Evolutionary conservation across 1,140 invertebrate genomes (phyloP).

Genomic region (Atta texana): DNA sequence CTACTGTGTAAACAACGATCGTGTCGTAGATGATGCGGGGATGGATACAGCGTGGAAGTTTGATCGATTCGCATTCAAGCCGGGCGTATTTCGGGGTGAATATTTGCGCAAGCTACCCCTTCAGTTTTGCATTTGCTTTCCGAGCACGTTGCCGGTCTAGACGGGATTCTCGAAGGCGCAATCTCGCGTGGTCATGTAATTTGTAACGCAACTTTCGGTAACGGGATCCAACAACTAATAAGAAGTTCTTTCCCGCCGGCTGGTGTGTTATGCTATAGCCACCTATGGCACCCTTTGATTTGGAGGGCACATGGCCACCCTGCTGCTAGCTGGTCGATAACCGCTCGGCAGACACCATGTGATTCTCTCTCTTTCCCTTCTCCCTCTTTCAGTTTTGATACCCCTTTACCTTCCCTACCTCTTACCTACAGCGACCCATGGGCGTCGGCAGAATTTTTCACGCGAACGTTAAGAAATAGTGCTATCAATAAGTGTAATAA

Average conservation of each 20-base stretch:
- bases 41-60: constrained; percentile 34
- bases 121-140: constrained; percentile 28
- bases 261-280: neutral
- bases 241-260: constrained; percentile 38
- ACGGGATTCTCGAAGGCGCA: constrained; percentile 30
- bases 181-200: constrained; percentile 50
- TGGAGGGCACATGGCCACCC: constrained; percentile 57
- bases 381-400: constrained; percentile 16
- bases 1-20: constrained; percentile 10
- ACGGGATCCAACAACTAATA: constrained; percentile 33
- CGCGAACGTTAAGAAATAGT: neutral
- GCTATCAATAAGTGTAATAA: neutral
- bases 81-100: constrained; percentile 26
- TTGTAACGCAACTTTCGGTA: constrained; percentile 59
- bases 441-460: constrained; percentile 43
- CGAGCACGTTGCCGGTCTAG: constrained; percentile 45
- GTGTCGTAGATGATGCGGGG: neutral
- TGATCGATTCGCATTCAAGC: constrained; percentile 54
- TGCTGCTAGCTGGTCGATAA: constrained; percentile 62
- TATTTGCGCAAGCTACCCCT: constrained; percentile 36
- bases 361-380: constrained; percentile 17
- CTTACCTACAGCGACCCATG: constrained; percentile 6
- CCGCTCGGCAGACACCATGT: constrained; percentile 63
- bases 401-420: constrained; percentile 19
- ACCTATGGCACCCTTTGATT: constrained; percentile 17